These are phyloP conservation scores for Nemotelus pantherinus DNA, from an alignment of 2,888 invertebrate genomes.

Conservation along the genomic window DNA sequence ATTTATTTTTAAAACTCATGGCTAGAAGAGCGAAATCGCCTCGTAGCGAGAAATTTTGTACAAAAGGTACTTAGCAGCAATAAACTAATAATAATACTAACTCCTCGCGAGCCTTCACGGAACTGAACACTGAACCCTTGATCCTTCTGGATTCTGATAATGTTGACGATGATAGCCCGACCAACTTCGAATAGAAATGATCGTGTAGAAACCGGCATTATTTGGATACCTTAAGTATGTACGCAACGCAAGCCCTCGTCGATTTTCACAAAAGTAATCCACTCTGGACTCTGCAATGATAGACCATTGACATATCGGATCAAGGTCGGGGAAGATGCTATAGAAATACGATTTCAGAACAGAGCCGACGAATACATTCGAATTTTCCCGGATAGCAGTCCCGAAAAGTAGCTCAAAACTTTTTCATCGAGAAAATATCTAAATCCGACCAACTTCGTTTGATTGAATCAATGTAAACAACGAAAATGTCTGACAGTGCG, in stretches of 20 bases:
- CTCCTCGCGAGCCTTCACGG: too few relatives aligned
- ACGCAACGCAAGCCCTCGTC: slow-evolving; percentile 92
- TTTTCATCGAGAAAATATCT: too few relatives aligned
- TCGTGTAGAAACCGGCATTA: slow-evolving; percentile 59
- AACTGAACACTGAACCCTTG: too few relatives aligned
- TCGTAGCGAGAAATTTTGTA: too few relatives aligned
- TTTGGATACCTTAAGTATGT: slow-evolving; percentile 78
- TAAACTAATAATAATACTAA: too few relatives aligned
- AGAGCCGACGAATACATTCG: slow-evolving; percentile 88
- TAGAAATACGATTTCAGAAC: slow-evolving; percentile 85
- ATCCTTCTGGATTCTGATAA: too few relatives aligned
- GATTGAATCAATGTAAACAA: too few relatives aligned
- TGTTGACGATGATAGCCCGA: neutral
- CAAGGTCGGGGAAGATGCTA: slow-evolving; percentile 86
- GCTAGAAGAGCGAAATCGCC: too few relatives aligned
- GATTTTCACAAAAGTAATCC: slow-evolving; percentile 81
- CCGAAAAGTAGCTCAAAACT: slow-evolving; percentile 86
- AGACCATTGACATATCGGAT: slow-evolving; percentile 64
- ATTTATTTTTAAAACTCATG: too few relatives aligned
- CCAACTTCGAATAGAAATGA: slow-evolving; percentile 77
- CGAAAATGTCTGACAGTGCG: too few relatives aligned
- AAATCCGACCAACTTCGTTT: too few relatives aligned
- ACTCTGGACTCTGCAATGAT: slow-evolving; percentile 67
- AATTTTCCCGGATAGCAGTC: slow-evolving; percentile 87
- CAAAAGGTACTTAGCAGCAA: too few relatives aligned